These are phyloP conservation scores for Phrynocephalus versicolor DNA, from an alignment of 2,113 vertebrate species.

Conservation along the genomic window DNA sequence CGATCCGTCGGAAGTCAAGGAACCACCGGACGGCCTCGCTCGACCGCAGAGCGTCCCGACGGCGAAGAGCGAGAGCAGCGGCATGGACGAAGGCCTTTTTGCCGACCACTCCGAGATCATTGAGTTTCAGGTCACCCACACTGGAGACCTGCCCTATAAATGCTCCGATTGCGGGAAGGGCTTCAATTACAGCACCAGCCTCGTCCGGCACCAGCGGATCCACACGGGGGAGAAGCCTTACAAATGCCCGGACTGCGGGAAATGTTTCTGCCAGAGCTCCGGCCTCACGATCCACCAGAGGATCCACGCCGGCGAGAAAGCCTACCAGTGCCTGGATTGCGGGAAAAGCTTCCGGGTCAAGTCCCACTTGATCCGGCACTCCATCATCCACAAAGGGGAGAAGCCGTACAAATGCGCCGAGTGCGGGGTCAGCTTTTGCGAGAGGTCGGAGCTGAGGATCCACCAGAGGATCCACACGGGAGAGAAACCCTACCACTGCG, in stretches of 20 bases:
- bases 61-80: not conserved
- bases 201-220: slow-evolving; percentile 21
- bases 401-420: slow-evolving; percentile 69
- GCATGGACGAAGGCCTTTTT: not conserved
- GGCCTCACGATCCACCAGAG: slow-evolving; percentile 56
- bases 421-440: slow-evolving; percentile 66
- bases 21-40: not conserved
- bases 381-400: slow-evolving; percentile 70
- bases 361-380: slow-evolving; percentile 66
- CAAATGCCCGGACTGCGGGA: slow-evolving; percentile 40
- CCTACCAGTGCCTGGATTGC: slow-evolving; percentile 70
- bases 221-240: slow-evolving; percentile 49
- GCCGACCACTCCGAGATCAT: not conserved
- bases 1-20: not conserved
- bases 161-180: slow-evolving; percentile 30
- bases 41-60: not conserved
- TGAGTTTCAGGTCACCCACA: slow-evolving; percentile 22
- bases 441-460: slow-evolving; percentile 65
- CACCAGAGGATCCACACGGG: slow-evolving; percentile 72
- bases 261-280: slow-evolving; percentile 37
- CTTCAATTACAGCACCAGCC: slow-evolving; percentile 33
- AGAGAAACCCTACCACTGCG: slow-evolving; percentile 69
- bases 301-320: slow-evolving; percentile 69
- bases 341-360: slow-evolving; percentile 69
- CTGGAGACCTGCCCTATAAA: slow-evolving; percentile 12